These are phyloP conservation scores for Opisthograptis luteolata DNA, from an alignment of 2,888 invertebrate genomes.

Conservation along the genomic window DNA sequence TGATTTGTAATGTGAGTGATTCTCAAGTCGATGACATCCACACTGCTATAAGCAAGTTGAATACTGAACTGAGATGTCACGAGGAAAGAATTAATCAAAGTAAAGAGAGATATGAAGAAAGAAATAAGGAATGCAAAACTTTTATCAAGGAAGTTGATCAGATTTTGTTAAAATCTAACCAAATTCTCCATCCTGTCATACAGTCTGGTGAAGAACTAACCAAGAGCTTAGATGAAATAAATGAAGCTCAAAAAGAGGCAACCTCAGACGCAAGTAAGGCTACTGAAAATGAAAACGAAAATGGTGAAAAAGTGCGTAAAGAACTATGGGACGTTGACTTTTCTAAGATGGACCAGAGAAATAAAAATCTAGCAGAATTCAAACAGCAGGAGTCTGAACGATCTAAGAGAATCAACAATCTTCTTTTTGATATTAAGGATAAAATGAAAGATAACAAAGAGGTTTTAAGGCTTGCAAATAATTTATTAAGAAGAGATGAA, in stretches of 20 bases:
- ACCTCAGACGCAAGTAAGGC: background rate
- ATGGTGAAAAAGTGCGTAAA: conserved; percentile 48
- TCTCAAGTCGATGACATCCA: conserved; percentile 70
- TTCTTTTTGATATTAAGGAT: conserved; percentile 71
- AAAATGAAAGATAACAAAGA: conserved; percentile 78
- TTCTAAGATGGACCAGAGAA: conserved; percentile 44
- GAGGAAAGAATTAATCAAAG: conserved; percentile 69
- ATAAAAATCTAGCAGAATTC: conserved; percentile 49
- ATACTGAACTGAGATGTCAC: conserved; percentile 65
- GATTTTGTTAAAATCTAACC: conserved; percentile 65
- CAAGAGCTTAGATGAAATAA: conserved; percentile 20
- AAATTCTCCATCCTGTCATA: conserved; percentile 63
- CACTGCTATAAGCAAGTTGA: conserved; percentile 64
- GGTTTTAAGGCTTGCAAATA: conserved; percentile 69
- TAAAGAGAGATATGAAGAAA: conserved; percentile 61
- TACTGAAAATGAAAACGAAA: conserved; percentile 21
- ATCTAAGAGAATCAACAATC: conserved; percentile 62
- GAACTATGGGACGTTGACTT: conserved; percentile 64
- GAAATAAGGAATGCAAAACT: conserved; percentile 68
- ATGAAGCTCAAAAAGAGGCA: conserved; percentile 19
- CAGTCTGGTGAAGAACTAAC: conserved; percentile 26
- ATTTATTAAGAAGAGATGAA: conserved; percentile 64
- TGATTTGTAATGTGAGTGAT: conserved; percentile 48
- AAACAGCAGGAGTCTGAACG: conserved; percentile 58
- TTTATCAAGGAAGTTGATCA: conserved; percentile 75